Conservation (phyloP, 1,140 invertebrate genomes). For the Triops cancriformis region DNA sequence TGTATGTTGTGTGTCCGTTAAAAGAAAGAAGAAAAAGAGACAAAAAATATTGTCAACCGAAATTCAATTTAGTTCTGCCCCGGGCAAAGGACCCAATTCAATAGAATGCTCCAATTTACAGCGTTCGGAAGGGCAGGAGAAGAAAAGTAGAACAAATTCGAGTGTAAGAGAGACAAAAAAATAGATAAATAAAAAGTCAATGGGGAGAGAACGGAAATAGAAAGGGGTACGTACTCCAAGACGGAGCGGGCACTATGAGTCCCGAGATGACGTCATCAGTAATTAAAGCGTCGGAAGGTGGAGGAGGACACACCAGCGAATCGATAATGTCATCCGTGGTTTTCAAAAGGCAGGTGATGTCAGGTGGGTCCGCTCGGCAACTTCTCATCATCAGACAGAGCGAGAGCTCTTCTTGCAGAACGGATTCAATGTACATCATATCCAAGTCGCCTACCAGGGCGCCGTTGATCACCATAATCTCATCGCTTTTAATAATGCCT, state of each 20-base stretch:
- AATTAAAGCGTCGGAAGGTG: constrained; percentile 77
- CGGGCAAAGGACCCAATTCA: neutral
- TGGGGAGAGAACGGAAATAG: constrained; percentile 29
- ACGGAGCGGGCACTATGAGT: constrained; percentile 88
- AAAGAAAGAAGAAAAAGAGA: neutral
- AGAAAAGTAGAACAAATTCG: too few species aligned
- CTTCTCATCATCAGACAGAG: constrained; percentile 97
- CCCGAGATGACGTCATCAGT: constrained; percentile 92
- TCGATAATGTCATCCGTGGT: constrained; percentile 87
- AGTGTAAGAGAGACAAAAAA: constrained; percentile 26
- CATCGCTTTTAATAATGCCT: constrained; percentile 94
- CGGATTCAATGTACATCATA: constrained; percentile 95
- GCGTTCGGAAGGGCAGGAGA: constrained; percentile 14
- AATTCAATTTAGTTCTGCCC: neutral
- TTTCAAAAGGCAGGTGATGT: constrained; percentile 67
- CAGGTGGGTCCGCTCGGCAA: constrained; percentile 86
- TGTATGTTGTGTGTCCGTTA: neutral
- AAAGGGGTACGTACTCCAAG: constrained; percentile 62
- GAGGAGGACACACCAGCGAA: constrained; percentile 88
- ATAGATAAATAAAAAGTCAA: constrained; percentile 26
- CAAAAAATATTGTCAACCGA: neutral
- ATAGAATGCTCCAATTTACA: constrained; percentile 12
- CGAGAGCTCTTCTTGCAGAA: constrained; percentile 86
- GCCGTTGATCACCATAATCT: constrained; percentile 97
- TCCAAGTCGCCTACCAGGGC: constrained; percentile 94